Percentiles rank a stretch among this genome's conserved stretches.
These are phyloP conservation scores for Cantharis rustica DNA, from an alignment of 2,888 invertebrate species.

Conservation along the genomic window DNA sequence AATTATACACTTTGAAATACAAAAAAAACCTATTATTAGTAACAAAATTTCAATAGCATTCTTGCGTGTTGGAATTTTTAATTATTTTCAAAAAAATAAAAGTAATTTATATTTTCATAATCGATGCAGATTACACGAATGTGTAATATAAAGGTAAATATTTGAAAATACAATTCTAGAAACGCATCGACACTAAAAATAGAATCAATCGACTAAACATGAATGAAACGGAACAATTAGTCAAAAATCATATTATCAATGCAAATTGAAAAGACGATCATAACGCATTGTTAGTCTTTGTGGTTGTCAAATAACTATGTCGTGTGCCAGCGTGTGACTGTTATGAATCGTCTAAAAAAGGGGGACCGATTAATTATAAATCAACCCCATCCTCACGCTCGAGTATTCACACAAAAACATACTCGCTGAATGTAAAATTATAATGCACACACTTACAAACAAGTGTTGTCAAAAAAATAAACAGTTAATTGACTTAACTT, in stretches of 20 bases:
- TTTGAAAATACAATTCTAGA: neutral
- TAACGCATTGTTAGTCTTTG: neutral
- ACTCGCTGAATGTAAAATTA: neutral
- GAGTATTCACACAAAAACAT: neutral
- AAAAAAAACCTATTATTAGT: neutral
- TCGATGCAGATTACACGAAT: neutral
- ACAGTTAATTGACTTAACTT: neutral
- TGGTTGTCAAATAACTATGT: neutral
- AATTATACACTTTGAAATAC: neutral
- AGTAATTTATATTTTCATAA: neutral
- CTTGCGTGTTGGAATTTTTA: neutral
- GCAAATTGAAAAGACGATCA: neutral
- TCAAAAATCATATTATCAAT: neutral
- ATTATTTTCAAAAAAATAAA: neutral
- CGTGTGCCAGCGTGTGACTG: neutral
- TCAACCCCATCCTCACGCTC: neutral
- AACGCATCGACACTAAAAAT: neutral
- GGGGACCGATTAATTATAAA: conserved; percentile 1
- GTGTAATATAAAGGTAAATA: neutral
- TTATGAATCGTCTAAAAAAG: neutral
- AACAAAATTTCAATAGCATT: neutral
- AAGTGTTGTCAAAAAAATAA: neutral
- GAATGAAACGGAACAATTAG: neutral
- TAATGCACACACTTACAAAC: neutral
- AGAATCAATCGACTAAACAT: neutral